phyloP scores from a whole-genome alignment of 2,888 invertebrate species.

The Adelphocoris suturalis region DNA sequence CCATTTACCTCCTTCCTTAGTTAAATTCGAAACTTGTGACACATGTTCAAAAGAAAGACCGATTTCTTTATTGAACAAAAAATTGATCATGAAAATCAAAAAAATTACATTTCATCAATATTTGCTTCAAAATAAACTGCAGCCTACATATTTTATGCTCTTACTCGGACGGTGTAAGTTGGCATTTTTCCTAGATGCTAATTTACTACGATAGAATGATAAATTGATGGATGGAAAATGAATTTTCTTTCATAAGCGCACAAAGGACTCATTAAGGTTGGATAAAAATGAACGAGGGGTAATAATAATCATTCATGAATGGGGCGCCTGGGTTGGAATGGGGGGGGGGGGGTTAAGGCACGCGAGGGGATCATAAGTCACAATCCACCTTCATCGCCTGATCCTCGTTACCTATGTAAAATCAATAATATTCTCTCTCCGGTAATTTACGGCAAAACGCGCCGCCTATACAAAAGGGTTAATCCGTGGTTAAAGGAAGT shows the following conservation, averaged over 20 bases:
- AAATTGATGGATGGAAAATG: background rate
- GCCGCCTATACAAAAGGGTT: slow-evolving; percentile 22
- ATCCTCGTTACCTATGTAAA: slow-evolving; percentile 27
- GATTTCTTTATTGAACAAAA: too few species aligned
- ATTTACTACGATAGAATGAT: too few species aligned
- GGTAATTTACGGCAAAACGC: slow-evolving; percentile 26
- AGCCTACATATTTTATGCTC: too few species aligned
- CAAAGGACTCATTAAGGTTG: slow-evolving; percentile 10
- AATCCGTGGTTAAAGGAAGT: slow-evolving; percentile 6
- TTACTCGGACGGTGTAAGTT: too few species aligned
- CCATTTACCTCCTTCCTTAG: too few species aligned
- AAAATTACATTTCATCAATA: too few species aligned
- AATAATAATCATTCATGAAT: slow-evolving; percentile 13
- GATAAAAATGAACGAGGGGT: background rate
- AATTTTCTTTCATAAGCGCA: background rate
- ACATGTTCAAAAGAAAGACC: too few species aligned
- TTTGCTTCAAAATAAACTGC: too few species aligned
- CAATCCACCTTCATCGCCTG: slow-evolving; percentile 23
- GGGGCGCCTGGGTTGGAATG: background rate
- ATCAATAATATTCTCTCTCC: slow-evolving; percentile 36
- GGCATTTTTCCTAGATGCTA: too few species aligned
- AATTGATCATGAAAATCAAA: too few species aligned
- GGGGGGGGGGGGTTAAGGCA: background rate
- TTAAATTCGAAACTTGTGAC: too few species aligned
- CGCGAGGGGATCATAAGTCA: slow-evolving; percentile 23